Evolutionary conservation across 2,888 invertebrate species (phyloP), one percentile per base, ranked within the genome.

Genomic region (Dorcus parallelipipedus): DNA sequence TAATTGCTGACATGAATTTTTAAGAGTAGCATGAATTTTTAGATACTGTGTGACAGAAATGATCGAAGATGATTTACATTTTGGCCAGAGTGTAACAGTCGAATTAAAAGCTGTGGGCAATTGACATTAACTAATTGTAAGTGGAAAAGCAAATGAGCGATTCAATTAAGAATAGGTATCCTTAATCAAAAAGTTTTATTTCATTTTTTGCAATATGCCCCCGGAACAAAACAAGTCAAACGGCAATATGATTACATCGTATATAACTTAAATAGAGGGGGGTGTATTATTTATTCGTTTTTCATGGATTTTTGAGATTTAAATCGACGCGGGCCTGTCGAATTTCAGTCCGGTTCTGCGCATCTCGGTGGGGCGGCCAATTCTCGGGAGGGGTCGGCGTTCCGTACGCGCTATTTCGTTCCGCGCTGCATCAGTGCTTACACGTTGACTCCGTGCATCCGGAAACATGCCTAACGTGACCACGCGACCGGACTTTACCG

Each of bases 221-320:
- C 56, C 51, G 50, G 56, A 47, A 51, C 47, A 54, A 54, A 58
- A 58, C 58, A 58, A 58, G 54, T 55, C 55, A 64, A 67, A 67
- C 66, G 65, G 66, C 67, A 62, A 68, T 64, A 67, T 65, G 65
- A 69, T 69, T 68, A 69, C 67, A 68, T 66, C 68, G 68, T 63
- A 64, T 64, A 61, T 64, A 62, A 63, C 55, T 63, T 62, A 61
- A 67, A 67, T 64, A 62, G 65, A 54, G 57, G 59, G 61, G 47
- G 53, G 66, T 69, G 71, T 76, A 78, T 77, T 78, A 78, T 79
- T 79, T 78, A 78, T 78, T 78, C 78, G 76, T 77, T 78, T 77
- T 79, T 76, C 78, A 78, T 78, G 77, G 78, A 78, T 79, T 78
- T 79, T 78, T 78, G 78, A 77, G 77, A 78, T 78, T 78, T 74